phyloP scores from a whole-genome alignment of 2,113 vertebrate genomes.

The Cyphomyrus discorhynchus region DNA sequence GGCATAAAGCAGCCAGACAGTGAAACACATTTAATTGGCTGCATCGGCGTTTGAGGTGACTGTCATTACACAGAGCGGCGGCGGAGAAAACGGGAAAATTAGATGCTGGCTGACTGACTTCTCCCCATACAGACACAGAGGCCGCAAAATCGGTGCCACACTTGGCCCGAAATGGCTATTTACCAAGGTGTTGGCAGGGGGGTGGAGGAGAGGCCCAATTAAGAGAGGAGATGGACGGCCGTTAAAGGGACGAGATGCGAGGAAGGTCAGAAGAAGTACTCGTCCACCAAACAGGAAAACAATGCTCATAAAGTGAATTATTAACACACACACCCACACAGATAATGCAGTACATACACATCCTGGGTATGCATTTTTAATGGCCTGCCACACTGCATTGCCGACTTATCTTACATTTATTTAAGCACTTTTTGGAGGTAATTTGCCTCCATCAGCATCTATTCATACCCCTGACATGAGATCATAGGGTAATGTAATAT shows the following conservation, averaged over 20 bases:
- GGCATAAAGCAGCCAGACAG: neutral
- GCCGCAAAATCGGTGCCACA: neutral
- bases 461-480: neutral
- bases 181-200: neutral
- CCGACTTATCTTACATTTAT: neutral
- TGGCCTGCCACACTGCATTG: neutral
- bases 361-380: neutral
- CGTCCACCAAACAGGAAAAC: neutral
- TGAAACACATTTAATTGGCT: conserved; percentile 20
- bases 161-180: neutral
- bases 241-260: neutral
- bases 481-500: neutral
- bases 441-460: neutral
- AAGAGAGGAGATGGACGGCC: neutral
- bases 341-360: neutral
- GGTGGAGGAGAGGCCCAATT: neutral
- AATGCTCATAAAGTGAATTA: neutral
- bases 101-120: neutral
- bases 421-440: neutral
- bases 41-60: conserved; percentile 8
- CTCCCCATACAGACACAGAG: neutral
- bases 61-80: neutral
- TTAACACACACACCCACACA: neutral
- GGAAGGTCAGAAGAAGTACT: neutral
- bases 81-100: neutral